Conservation (phyloP, 1,140 invertebrate genomes). For the Homalodisca vitripennis region DNA sequence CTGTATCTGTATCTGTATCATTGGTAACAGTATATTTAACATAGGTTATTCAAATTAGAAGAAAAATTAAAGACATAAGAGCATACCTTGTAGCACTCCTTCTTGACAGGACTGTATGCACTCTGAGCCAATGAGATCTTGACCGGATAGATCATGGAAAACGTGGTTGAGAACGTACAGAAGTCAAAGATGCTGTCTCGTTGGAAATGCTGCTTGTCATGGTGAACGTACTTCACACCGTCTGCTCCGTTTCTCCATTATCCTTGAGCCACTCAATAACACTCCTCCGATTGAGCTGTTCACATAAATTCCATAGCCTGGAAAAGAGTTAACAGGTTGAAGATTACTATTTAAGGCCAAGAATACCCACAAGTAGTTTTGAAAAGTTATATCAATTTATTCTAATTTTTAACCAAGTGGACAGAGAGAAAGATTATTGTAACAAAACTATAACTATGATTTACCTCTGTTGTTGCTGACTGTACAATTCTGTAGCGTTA, state of each 20-base stretch:
- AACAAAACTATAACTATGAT: conserved; percentile 31
- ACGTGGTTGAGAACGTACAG: conserved; percentile 77
- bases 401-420: conserved; percentile 7
- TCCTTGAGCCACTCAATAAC: conserved; percentile 65
- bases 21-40: no score
- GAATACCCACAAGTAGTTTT: no score
- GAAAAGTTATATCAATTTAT: conserved; percentile 15
- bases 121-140: conserved; percentile 74
- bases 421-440: conserved; percentile 9
- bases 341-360: no score
- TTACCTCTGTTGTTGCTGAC: conserved; percentile 78
- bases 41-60: no score
- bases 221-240: conserved; percentile 75
- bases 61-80: no score
- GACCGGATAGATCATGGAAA: conserved; percentile 73
- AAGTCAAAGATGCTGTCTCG: conserved; percentile 76
- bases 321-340: no score
- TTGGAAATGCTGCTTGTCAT: conserved; percentile 70
- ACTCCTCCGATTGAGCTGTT: conserved; percentile 81
- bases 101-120: conserved; percentile 61
- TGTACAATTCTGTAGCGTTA: conserved; percentile 77
- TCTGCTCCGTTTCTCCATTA: conserved; percentile 82
- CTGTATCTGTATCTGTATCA: no score
- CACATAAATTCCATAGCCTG: conserved; percentile 84
- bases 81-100: conserved; percentile 67